Base-by-base conservation (phyloP, 2,888 invertebrate species). In the Nomada ruficornis region DNA sequence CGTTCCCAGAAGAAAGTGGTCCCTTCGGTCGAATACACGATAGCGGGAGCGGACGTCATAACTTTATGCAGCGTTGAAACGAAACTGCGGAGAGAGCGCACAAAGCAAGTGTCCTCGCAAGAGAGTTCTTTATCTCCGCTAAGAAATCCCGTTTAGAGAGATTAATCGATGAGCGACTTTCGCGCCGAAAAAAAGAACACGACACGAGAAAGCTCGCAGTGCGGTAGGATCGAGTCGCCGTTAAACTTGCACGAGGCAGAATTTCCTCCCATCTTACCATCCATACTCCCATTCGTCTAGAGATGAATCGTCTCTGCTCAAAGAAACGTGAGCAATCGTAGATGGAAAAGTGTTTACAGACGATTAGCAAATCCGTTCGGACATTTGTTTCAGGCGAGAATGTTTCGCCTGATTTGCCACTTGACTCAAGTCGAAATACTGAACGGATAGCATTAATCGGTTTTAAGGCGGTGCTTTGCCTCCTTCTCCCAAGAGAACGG, bases 81-180 rank as follows among this genome's bases (percentile, higher is more conserved):
- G 26, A 64, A 52, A 29, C 13, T 26, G 15, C 4, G 4, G 1
- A n/a, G 11, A 26, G 20, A 5, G 29, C 11, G 20, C 47, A 47
- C 57, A 67, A 73, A 42, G 59, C 9, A 18, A 50, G 26, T 55
- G n/a, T 50, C 62, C 55, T 18, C 36, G 18, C 50, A 23, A 50
- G 20, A 54, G 47, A 18, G 23, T 68, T 0, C 78, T 76, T 63
- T 76, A 68, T 76, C 62, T 62, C n/a, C 47, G 47, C 36, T 54
- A 67, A 62, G 78, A 62, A 76, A 76, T 78, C 70, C 59, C 65
- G 36, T 70, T 80, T 71, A 36, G 59, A 44, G 47, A 65, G 79
- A 80, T 80, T 78, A 80, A 79, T 78, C 60, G 64, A 13, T 5
- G 26, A 52, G 36, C 64, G 64, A 64, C 26, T 63, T 64, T 77